These are phyloP conservation scores for Artemia sinica DNA, from an alignment of 2,888 invertebrate species.

Conservation along the genomic window DNA sequence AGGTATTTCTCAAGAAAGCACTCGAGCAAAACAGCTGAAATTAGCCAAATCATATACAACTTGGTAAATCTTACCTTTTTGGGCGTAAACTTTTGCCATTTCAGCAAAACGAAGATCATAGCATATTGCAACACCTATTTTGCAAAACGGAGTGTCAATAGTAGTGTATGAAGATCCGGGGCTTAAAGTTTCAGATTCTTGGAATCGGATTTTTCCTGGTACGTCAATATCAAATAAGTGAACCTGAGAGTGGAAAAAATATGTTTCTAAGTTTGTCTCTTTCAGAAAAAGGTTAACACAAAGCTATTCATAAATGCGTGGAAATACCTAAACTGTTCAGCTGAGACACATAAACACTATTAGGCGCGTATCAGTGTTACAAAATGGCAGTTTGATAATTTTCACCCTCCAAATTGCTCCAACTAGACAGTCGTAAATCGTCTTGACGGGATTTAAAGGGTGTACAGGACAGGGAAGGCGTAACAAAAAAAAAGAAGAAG, in stretches of 20 bases:
- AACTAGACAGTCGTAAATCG: too few relatives aligned
- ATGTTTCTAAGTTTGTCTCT: not conserved
- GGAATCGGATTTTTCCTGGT: conserved; percentile 75
- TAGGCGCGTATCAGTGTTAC: too few relatives aligned
- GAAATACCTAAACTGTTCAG: too few relatives aligned
- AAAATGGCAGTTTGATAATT: too few relatives aligned
- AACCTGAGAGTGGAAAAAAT: conserved; percentile 38
- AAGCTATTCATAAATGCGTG: not conserved
- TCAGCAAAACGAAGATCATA: conserved; percentile 86
- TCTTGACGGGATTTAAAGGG: too few relatives aligned
- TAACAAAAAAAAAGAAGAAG: too few relatives aligned
- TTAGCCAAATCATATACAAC: too few relatives aligned
- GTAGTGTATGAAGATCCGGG: conserved; percentile 55
- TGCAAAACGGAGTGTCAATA: conserved; percentile 50
- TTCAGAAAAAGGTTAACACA: not conserved
- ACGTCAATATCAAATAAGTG: conserved; percentile 93
- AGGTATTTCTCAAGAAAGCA: too few relatives aligned
- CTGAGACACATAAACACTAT: too few relatives aligned
- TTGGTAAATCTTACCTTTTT: conserved; percentile 33
- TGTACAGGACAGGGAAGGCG: too few relatives aligned
- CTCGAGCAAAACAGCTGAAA: too few relatives aligned
- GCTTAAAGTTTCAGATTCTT: conserved; percentile 67
- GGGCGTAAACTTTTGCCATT: conserved; percentile 44
- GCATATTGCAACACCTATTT: conserved; percentile 79
- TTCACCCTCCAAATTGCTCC: too few relatives aligned